These are phyloP conservation scores for Sander lucioperca DNA, from an alignment of 2,113 vertebrate genomes.

Conservation along the genomic window DNA sequence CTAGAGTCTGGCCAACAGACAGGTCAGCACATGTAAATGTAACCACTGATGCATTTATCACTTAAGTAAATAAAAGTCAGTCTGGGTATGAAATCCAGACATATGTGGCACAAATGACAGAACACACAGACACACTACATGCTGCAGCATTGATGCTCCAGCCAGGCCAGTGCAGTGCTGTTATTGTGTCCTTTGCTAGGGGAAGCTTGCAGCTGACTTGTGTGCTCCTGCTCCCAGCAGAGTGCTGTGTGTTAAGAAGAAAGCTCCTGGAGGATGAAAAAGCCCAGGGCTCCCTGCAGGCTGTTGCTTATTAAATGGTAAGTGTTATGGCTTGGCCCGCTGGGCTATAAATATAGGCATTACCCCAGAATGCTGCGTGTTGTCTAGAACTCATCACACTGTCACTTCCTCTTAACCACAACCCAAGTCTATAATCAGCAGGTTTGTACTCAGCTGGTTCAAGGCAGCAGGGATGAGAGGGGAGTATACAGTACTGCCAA, in stretches of 20 bases:
- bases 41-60: slow-evolving; percentile 26
- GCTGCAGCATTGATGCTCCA: slow-evolving; percentile 3
- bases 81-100: slow-evolving; percentile 34
- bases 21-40: neutral
- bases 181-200: slow-evolving; percentile 35
- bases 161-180: slow-evolving; percentile 7
- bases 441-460: slow-evolving; percentile 42
- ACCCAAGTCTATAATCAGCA: slow-evolving; percentile 66
- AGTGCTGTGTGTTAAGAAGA: slow-evolving; percentile 64
- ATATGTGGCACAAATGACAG: slow-evolving; percentile 23
- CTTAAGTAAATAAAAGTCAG: slow-evolving; percentile 30
- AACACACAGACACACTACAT: slow-evolving; percentile 12
- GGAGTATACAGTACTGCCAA: slow-evolving; percentile 5
- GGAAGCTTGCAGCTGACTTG: slow-evolving; percentile 57
- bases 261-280: slow-evolving; percentile 69
- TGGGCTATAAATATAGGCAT: slow-evolving; percentile 73
- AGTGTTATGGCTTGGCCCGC: slow-evolving; percentile 71
- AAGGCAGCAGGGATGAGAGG: slow-evolving; percentile 29
- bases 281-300: slow-evolving; percentile 68
- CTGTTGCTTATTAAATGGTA: slow-evolving; percentile 77
- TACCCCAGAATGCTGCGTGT: slow-evolving; percentile 58
- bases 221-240: slow-evolving; percentile 44
- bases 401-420: slow-evolving; percentile 66
- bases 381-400: slow-evolving; percentile 61
- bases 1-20: neutral